Conservation (phyloP, 2,113 vertebrate genomes). For the Serilophus lunatus region DNA sequence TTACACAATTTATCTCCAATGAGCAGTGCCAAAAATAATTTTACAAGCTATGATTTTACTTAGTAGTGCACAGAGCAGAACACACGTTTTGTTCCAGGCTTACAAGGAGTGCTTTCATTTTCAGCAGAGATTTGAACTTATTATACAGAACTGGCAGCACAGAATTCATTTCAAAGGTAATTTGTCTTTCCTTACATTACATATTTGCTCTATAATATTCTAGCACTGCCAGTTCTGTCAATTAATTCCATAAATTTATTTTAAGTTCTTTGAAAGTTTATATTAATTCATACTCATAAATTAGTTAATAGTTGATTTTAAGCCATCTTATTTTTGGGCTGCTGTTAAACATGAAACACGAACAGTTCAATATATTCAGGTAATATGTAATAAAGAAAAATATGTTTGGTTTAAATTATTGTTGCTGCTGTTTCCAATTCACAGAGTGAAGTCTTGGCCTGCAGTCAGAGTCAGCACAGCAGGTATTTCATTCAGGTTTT, state of each 20-base stretch:
- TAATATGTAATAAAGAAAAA: background rate
- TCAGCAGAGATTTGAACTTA: background rate
- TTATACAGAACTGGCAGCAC: background rate
- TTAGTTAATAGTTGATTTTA: background rate
- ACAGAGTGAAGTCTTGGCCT: background rate
- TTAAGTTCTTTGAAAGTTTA: background rate
- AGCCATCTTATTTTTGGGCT: background rate
- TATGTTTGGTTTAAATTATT: background rate
- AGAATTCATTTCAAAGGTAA: background rate
- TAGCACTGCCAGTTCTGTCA: background rate
- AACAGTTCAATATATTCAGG: background rate
- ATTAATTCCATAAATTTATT: background rate
- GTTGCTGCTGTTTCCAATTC: background rate
- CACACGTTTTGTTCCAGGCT: background rate
- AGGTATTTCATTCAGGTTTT: background rate
- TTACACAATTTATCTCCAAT: background rate
- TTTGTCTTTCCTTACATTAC: background rate
- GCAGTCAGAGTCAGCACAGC: background rate
- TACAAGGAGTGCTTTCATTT: background rate
- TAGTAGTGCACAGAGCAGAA: background rate
- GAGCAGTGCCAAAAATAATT: background rate
- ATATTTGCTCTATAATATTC: background rate
- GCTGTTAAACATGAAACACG: rapidly evolving
- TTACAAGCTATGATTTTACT: background rate
- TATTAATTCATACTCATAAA: background rate